Evolutionary conservation across 2,888 invertebrate genomes (phyloP), one percentile per base, ranked within the genome.

Genomic region (Synergus japonicus): DNA sequence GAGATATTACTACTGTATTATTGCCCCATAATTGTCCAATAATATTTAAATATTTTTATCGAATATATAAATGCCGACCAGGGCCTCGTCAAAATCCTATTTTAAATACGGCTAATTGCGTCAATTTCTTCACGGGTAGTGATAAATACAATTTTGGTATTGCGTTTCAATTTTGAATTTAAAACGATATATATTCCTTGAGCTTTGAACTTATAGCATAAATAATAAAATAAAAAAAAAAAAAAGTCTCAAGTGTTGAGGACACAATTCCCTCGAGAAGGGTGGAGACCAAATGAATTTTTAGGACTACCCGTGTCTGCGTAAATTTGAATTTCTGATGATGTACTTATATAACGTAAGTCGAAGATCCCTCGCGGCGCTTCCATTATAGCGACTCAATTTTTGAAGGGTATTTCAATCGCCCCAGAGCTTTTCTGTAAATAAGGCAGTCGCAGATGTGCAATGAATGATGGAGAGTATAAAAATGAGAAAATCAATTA

Each of bases 351-450:
- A 54, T 18, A 54, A n/a, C n/a, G 29, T 29, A 69, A 69, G 29
- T 49, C 18, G 69, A 69, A 69, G 29, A 15, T 69, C 46, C 46
- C 69, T 69, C 15, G 69, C 13, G 46, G 29, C 69, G 22, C 29
- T 69, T 46, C 69, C 49, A 69, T 69, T 54, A 37, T 65, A 69
- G 15, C 22, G 69, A 69, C 69, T 69, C 69, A 69, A 69, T 69
- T 69, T 69, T 69, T 69, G 46, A 69, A 69, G 69, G 22, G 69
- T 69, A 69, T 69, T 69, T 69, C 69, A 69, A 69, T 69, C 46
- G 7, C 69, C 69, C 69, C 46, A 29, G 15, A 69, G 69, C 69
- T 69, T 29, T 46, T 49, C 12, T 69, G 46, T 69, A 69, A 46
- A 69, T 69, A 69, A 69, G 69, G 69, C 69, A 69, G 49, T 69